Evolutionary conservation across 2,113 vertebrate genomes (phyloP).

Genomic region (Barnardius zonarius): DNA sequence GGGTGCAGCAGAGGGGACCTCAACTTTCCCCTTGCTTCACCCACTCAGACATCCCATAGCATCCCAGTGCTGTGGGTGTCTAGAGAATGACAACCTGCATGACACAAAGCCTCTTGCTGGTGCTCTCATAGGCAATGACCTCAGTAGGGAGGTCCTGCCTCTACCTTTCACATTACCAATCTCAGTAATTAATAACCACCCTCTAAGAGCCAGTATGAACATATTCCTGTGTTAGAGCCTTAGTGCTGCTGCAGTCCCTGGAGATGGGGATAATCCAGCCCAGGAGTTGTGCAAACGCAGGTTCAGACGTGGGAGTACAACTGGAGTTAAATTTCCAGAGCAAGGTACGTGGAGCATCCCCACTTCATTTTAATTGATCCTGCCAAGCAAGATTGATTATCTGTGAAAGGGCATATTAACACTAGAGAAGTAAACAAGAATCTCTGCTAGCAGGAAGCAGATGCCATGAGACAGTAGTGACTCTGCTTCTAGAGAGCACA

Average conservation of each 20-base stretch:
- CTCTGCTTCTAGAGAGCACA: background rate
- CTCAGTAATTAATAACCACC: fast-evolving
- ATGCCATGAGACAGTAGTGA: background rate
- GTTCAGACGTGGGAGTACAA: background rate
- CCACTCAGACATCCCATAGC: fast-evolving
- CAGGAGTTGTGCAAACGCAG: background rate
- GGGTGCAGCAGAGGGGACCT: background rate
- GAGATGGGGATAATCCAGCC: background rate
- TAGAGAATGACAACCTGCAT: fast-evolving
- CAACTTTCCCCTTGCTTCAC: background rate
- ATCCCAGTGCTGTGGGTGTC: background rate
- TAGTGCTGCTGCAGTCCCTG: background rate
- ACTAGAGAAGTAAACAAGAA: conserved; percentile 30
- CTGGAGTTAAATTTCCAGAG: background rate
- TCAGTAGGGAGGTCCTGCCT: background rate
- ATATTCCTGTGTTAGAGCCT: fast-evolving
- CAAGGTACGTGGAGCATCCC: background rate
- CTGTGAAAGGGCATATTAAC: conserved; percentile 18
- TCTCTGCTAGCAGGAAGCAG: background rate
- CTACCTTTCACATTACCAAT: fast-evolving
- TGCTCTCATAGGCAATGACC: background rate
- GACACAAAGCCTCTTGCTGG: background rate
- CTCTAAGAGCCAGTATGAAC: background rate
- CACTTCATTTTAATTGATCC: conserved; percentile 48
- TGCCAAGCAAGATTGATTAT: conserved; percentile 44